Conservation (phyloP, 2,888 invertebrate species). For the Stramonita haemastoma region DNA sequence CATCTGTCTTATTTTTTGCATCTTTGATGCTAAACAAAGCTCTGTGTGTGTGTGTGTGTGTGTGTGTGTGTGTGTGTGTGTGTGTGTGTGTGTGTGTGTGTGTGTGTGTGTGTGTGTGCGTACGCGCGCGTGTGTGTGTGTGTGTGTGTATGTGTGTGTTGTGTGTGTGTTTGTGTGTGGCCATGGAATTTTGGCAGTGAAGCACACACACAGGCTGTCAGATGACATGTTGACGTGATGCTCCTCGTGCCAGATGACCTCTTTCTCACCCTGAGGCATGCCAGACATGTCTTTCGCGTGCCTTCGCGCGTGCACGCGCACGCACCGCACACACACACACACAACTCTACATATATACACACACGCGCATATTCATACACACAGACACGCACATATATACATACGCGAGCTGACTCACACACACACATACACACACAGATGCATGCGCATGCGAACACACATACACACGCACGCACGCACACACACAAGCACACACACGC, state of each 20-base stretch:
- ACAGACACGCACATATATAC: neutral
- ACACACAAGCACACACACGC: too few relatives aligned
- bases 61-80: constrained; percentile 8
- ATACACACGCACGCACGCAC: neutral
- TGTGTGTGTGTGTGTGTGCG: neutral
- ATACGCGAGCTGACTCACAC: neutral
- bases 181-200: neutral
- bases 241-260: neutral
- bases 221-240: neutral
- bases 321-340: neutral
- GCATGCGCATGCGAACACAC: neutral
- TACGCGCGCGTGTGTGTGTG: neutral
- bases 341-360: too few relatives aligned
- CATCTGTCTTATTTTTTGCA: too few relatives aligned
- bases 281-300: neutral
- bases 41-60: neutral
- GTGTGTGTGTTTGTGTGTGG: neutral
- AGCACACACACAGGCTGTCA: neutral
- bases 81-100: constrained; percentile 23
- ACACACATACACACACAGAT: neutral
- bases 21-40: too few relatives aligned
- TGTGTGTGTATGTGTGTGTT: constrained; percentile 23
- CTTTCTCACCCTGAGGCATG: neutral
- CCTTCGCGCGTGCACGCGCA: neutral
- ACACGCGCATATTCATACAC: neutral